These are phyloP conservation scores for Perodicticus potto DNA, from an alignment of 2,797 vertebrate species.

Conservation along the genomic window DNA sequence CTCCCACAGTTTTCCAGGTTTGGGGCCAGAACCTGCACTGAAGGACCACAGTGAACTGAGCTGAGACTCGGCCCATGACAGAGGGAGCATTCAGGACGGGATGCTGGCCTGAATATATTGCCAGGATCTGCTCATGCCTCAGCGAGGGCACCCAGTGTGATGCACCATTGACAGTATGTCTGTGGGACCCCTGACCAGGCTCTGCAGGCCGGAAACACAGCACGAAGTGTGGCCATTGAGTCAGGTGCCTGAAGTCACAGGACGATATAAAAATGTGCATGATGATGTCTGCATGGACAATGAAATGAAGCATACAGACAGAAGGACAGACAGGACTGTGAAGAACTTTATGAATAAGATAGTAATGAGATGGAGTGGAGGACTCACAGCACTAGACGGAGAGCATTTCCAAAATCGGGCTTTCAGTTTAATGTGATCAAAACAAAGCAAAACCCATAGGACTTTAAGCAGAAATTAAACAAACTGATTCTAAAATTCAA, in stretches of 20 bases:
- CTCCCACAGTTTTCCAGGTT: too few relatives aligned
- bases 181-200: fast-evolving
- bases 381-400: fast-evolving
- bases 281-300: neutral
- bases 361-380: neutral
- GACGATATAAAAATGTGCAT: neutral
- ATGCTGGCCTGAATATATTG: fast-evolving
- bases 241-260: too few relatives aligned
- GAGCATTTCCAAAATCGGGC: neutral
- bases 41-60: too few relatives aligned
- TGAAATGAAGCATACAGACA: neutral
- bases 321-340: neutral
- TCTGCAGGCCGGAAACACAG: neutral
- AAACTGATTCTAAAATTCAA: neutral
- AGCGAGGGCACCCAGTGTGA: fast-evolving
- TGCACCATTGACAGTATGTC: fast-evolving
- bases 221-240: neutral
- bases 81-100: neutral
- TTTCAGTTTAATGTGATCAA: neutral
- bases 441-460: neutral
- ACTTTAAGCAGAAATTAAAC: neutral
- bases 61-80: too few relatives aligned
- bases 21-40: fast-evolving
- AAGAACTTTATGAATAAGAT: neutral
- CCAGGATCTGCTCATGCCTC: too few relatives aligned